phyloP scores from a whole-genome alignment of 2,888 invertebrate genomes.

The Cacoxenus indagator region DNA sequence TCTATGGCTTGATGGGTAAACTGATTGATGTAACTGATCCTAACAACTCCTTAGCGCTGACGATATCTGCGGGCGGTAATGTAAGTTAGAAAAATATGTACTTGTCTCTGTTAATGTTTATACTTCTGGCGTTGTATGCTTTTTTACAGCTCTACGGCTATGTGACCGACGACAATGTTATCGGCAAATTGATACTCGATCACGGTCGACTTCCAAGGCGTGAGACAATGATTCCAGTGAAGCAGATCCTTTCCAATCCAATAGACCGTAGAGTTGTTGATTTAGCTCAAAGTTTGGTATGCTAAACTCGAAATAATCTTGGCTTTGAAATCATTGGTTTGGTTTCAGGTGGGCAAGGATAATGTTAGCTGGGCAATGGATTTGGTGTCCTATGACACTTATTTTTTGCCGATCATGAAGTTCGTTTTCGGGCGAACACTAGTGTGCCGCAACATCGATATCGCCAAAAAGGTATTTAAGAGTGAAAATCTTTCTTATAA shows the following conservation, averaged over 20 bases:
- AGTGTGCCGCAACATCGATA: slow-evolving; percentile 84
- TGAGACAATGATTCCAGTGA: slow-evolving; percentile 91
- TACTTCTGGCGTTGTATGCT: slow-evolving; percentile 13
- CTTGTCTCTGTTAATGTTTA: too few relatives aligned
- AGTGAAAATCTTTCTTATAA: neutral
- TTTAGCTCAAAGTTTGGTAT: neutral
- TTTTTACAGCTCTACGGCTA: slow-evolving; percentile 84
- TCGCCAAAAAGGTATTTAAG: slow-evolving; percentile 75
- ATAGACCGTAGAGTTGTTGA: slow-evolving; percentile 75
- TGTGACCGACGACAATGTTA: slow-evolving; percentile 88
- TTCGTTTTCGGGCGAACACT: slow-evolving; percentile 90
- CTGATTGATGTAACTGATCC: slow-evolving; percentile 82
- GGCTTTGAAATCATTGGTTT: neutral
- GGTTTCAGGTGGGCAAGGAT: slow-evolving; percentile 78
- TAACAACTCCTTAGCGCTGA: slow-evolving; percentile 82
- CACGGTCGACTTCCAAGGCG: slow-evolving; percentile 84
- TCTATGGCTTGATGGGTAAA: slow-evolving; percentile 85
- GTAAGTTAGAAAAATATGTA: slow-evolving; percentile 72
- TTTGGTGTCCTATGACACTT: slow-evolving; percentile 79
- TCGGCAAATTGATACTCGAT: slow-evolving; percentile 87
- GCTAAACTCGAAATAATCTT: neutral
- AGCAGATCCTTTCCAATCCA: slow-evolving; percentile 80
- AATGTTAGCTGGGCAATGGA: slow-evolving; percentile 87
- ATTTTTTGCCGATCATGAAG: slow-evolving; percentile 82
- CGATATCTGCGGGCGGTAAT: slow-evolving; percentile 87